Conservation (phyloP, 1,140 invertebrate species). For the Drosophila nannoptera region DNA sequence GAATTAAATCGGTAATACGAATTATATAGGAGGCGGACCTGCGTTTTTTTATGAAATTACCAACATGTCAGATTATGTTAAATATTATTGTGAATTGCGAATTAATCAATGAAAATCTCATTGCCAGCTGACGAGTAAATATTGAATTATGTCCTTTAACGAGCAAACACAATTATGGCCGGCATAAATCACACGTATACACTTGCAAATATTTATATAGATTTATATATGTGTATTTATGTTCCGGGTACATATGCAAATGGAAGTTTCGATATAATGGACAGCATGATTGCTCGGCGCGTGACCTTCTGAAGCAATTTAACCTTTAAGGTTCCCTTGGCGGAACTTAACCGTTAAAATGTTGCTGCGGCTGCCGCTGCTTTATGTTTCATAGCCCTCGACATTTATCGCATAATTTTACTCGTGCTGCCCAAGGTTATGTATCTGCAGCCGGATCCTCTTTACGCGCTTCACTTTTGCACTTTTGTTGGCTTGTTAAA, state of each 20-base stretch:
- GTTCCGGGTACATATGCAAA: background rate
- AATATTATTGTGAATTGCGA: background rate
- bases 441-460: slow-evolving; percentile 19
- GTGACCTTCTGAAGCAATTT: slow-evolving; percentile 37
- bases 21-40: too few species aligned
- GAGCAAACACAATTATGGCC: slow-evolving; percentile 14
- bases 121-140: background rate
- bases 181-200: slow-evolving; percentile 3
- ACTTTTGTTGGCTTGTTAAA: slow-evolving; percentile 68
- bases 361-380: background rate
- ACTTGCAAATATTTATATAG: background rate
- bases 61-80: background rate
- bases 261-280: slow-evolving; percentile 6
- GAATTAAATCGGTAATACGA: too few species aligned
- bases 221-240: background rate
- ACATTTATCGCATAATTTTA: slow-evolving; percentile 55
- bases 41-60: slow-evolving; percentile 1
- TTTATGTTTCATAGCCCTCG: slow-evolving; percentile 7
- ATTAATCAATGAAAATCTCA: background rate
- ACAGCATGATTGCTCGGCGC: background rate
- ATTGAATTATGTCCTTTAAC: slow-evolving; percentile 11
- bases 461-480: slow-evolving; percentile 53
- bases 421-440: slow-evolving; percentile 32
- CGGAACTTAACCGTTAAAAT: background rate
- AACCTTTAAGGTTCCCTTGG: slow-evolving; percentile 20